Evolutionary conservation across 2,888 invertebrate species (phyloP).

Genomic region (Phyto melanocephala): DNA sequence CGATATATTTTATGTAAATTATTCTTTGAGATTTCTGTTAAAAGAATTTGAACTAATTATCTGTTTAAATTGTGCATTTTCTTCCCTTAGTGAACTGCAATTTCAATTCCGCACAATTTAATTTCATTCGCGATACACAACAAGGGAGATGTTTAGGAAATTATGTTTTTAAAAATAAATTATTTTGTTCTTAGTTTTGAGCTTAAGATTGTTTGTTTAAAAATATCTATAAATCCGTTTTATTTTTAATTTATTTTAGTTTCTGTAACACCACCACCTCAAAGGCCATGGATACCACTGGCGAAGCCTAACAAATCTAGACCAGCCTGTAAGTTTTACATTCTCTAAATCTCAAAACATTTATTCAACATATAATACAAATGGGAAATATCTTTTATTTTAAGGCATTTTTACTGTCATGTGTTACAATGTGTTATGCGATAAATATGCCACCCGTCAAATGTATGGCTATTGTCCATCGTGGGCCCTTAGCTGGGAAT

Average conservation of each 20-base stretch:
- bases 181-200: too few relatives aligned
- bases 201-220: too few relatives aligned
- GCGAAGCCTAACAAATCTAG: slow-evolving; percentile 92
- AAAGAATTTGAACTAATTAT: too few relatives aligned
- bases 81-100: too few relatives aligned
- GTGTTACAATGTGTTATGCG: slow-evolving; percentile 99
- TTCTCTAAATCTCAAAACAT: background rate
- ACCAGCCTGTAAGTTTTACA: slow-evolving; percentile 90
- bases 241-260: slow-evolving; percentile 84
- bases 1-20: too few relatives aligned
- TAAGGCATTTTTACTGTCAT: slow-evolving; percentile 97
- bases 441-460: slow-evolving; percentile 98
- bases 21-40: too few relatives aligned
- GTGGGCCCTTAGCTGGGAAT: slow-evolving; percentile 99
- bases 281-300: slow-evolving; percentile 96
- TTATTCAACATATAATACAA: background rate
- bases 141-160: too few relatives aligned
- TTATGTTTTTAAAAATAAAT: too few relatives aligned
- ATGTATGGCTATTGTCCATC: slow-evolving; percentile 99
- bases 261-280: slow-evolving; percentile 92
- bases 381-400: slow-evolving; percentile 36
- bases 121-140: too few relatives aligned
- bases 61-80: too few relatives aligned
- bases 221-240: too few relatives aligned
- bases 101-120: too few relatives aligned